phyloP scores from a whole-genome alignment of 2,888 invertebrate genomes.

The Drosophila macrospina region DNA sequence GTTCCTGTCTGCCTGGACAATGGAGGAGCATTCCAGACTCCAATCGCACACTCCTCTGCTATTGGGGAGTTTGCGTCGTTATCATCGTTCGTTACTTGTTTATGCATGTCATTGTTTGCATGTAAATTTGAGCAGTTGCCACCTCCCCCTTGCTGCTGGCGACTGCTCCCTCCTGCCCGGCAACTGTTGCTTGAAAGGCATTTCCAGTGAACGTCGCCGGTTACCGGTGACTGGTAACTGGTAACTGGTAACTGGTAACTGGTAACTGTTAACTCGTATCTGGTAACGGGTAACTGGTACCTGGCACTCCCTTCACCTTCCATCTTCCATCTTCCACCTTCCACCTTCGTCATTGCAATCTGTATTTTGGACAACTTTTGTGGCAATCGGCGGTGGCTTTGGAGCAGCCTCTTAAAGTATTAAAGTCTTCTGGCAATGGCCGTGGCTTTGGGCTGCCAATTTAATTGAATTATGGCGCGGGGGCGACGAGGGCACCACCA shows the following conservation, averaged over 20 bases:
- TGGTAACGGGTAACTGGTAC: background rate
- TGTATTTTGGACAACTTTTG: slow-evolving; percentile 19
- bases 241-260: background rate
- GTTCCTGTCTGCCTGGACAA: slow-evolving; percentile 3
- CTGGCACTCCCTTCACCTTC: background rate
- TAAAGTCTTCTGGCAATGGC: slow-evolving; percentile 40
- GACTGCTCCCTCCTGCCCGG: background rate
- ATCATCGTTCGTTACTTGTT: slow-evolving; percentile 60
- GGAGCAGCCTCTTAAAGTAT: slow-evolving; percentile 37
- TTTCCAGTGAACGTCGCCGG: slow-evolving; percentile 21
- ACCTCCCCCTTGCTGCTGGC: background rate
- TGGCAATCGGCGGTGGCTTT: slow-evolving; percentile 26
- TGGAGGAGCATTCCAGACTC: background rate
- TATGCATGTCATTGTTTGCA: slow-evolving; percentile 79
- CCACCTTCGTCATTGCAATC: background rate
- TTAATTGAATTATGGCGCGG: slow-evolving; percentile 72
- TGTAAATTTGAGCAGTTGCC: slow-evolving; percentile 64
- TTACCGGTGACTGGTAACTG: slow-evolving; percentile 20
- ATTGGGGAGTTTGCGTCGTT: slow-evolving; percentile 20
- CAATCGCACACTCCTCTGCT: background rate
- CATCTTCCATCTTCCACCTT: background rate
- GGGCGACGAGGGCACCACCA: background rate
- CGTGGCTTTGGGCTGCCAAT: slow-evolving; percentile 52
- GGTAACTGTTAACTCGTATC: slow-evolving; percentile 1
- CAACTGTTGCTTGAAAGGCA: slow-evolving; percentile 41